These are phyloP conservation scores for Rapana venosa DNA, from an alignment of 2,888 invertebrate genomes.

Conservation along the genomic window DNA sequence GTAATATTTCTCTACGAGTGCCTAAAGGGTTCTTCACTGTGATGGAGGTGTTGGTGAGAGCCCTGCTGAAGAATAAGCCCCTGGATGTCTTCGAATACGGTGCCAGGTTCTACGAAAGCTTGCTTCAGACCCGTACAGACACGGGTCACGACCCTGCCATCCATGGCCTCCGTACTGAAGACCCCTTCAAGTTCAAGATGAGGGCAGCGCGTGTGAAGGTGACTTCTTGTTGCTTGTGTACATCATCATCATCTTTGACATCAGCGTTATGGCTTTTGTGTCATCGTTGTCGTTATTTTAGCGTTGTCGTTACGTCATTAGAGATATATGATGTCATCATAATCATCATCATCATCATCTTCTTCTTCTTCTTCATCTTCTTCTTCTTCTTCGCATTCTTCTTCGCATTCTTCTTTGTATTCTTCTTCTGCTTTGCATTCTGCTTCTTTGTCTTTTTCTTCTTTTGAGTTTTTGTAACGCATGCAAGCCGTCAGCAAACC, in stretches of 20 bases:
- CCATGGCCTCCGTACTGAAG: constrained; percentile 1
- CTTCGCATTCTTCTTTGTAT: too few species aligned
- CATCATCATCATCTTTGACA: neutral
- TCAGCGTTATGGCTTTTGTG: too few species aligned
- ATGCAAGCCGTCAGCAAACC: too few species aligned
- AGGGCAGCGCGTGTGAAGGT: too few species aligned
- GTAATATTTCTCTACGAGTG: neutral
- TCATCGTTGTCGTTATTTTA: too few species aligned
- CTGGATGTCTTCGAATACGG: constrained; percentile 20
- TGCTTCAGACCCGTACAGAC: neutral
- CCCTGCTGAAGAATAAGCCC: constrained; percentile 2
- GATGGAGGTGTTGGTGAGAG: constrained; percentile 24
- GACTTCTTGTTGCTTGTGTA: neutral
- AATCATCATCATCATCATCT: too few species aligned
- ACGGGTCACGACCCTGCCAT: constrained; percentile 12
- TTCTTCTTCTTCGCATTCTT: too few species aligned
- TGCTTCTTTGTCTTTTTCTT: too few species aligned
- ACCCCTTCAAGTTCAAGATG: neutral
- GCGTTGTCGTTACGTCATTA: neutral
- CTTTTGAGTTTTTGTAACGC: too few species aligned
- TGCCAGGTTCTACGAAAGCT: neutral
- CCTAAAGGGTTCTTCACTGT: constrained; percentile 27
- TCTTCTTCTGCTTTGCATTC: too few species aligned
- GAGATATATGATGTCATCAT: too few species aligned
- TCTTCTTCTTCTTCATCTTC: too few species aligned